Base-by-base conservation (phyloP, 1,140 invertebrate species). In the Drosophila bocki region DNA sequence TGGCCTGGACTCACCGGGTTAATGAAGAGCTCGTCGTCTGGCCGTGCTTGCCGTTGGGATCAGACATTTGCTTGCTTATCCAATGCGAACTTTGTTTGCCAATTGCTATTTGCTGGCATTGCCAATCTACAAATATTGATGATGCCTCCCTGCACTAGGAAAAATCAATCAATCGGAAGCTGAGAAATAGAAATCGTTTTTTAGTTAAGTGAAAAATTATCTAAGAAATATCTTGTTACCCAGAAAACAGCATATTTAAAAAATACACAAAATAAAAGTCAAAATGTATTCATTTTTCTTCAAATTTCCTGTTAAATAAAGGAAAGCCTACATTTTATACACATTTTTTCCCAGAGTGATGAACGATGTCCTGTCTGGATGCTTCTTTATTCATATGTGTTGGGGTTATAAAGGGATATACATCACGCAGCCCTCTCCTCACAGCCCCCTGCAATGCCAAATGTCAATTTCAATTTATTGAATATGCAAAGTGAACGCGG, bases 391-490 rank as follows among this genome's bases (percentile, higher is more conserved):
- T 60, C 37, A 33, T 65, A 53, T 61, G 33, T 80, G 47, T 70
- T 53, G 37, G 32, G 39, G 61, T 35, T 60, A 26, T 39, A 64
- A 26, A 37, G 57, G 65, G 39, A 72, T 54, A 60, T 60, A 37
- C 26, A 45, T 65, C 60, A 37, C 26, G 5, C 9, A 7, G 29
- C 13, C 8, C 7, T 13, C 29, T 19, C 1, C 26, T 7, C 50
- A 19, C 12, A 11, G 32, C 35, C 69, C 48, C 39, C 69, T 42
- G 74, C 47, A 60, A 74, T 26, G 68, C 29, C 56, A 61, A 78
- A 78, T 85, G 70, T 70, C 75, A 75, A 62, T 80, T 80, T 80
- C 71, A 80, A 87, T 83, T 83, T 88, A 86, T 87, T 80, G 84
- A 83, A 80, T 80, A 77, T 87, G 74, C 42, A 64, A 70, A 60